These are phyloP conservation scores for Pseudomyrmex pallidus DNA, from an alignment of 1,140 invertebrate genomes.

Conservation along the genomic window DNA sequence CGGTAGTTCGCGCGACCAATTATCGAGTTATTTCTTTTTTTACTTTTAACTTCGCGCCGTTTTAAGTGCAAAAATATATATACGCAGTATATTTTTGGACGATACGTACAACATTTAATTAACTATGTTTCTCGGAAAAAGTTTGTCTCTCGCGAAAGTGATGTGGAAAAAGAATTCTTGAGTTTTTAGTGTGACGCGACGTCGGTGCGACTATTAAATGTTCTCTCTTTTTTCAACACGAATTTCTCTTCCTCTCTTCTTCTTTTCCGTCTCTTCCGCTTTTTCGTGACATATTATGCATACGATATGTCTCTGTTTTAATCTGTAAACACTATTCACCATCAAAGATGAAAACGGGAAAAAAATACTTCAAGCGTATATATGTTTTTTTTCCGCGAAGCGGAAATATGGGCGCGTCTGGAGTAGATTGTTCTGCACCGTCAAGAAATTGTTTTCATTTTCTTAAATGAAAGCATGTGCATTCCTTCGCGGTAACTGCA, in stretches of 20 bases:
- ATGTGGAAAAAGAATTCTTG: not conserved
- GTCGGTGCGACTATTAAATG: slow-evolving; percentile 20
- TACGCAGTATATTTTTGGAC: not conserved
- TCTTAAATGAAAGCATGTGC: slow-evolving; percentile 50
- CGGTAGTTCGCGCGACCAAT: not conserved
- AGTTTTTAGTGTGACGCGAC: slow-evolving; percentile 5
- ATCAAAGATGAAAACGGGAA: not conserved
- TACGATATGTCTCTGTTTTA: slow-evolving; percentile 31
- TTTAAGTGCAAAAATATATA: not conserved
- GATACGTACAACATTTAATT: not conserved
- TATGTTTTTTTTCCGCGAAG: not conserved
- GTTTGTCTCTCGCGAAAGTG: not conserved
- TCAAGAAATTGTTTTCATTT: slow-evolving; percentile 54
- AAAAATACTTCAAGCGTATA: slow-evolving; percentile 14
- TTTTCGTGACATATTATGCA: slow-evolving; percentile 1
- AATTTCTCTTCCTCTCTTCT: not conserved
- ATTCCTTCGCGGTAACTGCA: slow-evolving; percentile 38
- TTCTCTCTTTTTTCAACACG: not conserved
- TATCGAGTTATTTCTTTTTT: slow-evolving; percentile 1
- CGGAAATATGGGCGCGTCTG: slow-evolving; percentile 15
- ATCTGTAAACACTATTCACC: slow-evolving; percentile 42
- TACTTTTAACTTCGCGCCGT: not conserved
- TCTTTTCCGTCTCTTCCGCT: not conserved
- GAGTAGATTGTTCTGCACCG: slow-evolving; percentile 38
- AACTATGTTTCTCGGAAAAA: not conserved